Conservation (phyloP, 1,140 invertebrate species). For the Drosophila funebris region DNA sequence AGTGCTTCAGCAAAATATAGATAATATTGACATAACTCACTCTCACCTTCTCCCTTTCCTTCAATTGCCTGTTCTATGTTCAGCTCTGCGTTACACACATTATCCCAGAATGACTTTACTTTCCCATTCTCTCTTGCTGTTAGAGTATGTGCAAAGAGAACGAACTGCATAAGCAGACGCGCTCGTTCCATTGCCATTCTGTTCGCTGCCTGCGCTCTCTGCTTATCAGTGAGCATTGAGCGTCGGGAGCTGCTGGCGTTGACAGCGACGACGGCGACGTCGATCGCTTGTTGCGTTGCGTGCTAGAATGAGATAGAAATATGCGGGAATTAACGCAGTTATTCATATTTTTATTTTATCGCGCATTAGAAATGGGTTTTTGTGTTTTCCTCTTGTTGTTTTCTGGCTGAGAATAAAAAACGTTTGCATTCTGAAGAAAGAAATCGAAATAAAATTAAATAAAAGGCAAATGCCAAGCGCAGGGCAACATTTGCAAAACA, state of each 20-base stretch:
- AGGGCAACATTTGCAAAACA: constrained; percentile 73
- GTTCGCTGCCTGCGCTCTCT: constrained; percentile 28
- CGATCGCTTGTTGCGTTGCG: constrained; percentile 51
- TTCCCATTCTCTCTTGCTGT: background rate
- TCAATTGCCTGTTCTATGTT: no score
- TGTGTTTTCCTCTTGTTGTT: background rate
- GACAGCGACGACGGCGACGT: constrained; percentile 10
- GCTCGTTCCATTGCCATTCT: constrained; percentile 37
- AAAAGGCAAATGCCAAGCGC: constrained; percentile 38
- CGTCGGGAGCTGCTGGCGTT: background rate
- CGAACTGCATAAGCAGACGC: background rate
- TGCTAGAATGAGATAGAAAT: constrained; percentile 28
- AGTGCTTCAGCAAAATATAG: background rate
- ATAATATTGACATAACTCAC: background rate
- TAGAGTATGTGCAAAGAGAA: constrained; percentile 21
- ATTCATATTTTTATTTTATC: constrained; percentile 38
- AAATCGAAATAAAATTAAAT: constrained; percentile 13
- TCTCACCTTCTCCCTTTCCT: background rate
- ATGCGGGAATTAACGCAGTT: constrained; percentile 5
- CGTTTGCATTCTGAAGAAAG: background rate
- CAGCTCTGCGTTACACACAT: background rate
- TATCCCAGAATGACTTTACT: background rate
- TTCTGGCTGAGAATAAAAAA: constrained; percentile 11
- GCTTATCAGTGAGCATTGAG: constrained; percentile 53
- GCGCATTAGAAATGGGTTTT: constrained; percentile 51